Conservation (phyloP, 2,113 vertebrate genomes). For the Hippocampus comes region DNA sequence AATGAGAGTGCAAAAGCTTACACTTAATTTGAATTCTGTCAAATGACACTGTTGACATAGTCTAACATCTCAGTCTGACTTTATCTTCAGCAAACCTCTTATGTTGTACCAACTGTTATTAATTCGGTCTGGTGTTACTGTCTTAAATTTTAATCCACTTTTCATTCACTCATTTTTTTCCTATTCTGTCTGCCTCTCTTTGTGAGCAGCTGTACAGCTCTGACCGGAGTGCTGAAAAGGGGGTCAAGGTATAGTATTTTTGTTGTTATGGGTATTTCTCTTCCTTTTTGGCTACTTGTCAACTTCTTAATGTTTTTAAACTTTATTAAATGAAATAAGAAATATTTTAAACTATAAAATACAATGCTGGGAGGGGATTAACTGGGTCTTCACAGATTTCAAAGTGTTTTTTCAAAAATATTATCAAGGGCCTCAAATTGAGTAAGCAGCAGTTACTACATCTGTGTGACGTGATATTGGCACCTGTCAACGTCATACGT, state of each 20-base stretch:
- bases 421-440: too few relatives aligned
- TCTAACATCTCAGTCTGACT: neutral
- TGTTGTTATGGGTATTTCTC: neutral
- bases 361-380: too few relatives aligned
- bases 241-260: conserved; percentile 65
- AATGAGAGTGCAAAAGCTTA: neutral
- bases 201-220: conserved; percentile 66
- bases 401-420: too few relatives aligned
- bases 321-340: too few relatives aligned
- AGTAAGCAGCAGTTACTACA: too few relatives aligned
- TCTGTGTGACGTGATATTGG: neutral
- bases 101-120: neutral
- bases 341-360: too few relatives aligned
- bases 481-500: neutral
- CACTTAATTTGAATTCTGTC: too few relatives aligned
- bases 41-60: neutral
- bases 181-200: conserved; percentile 15
- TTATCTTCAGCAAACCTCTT: neutral
- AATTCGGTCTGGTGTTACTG: conserved; percentile 1
- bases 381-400: too few relatives aligned
- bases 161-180: conserved; percentile 21
- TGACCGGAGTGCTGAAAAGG: conserved; percentile 62
- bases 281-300: neutral
- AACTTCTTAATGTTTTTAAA: too few relatives aligned
- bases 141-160: conserved; percentile 2